phyloP scores from a whole-genome alignment of 2,113 vertebrate genomes.

The Varanus salvator region DNA sequence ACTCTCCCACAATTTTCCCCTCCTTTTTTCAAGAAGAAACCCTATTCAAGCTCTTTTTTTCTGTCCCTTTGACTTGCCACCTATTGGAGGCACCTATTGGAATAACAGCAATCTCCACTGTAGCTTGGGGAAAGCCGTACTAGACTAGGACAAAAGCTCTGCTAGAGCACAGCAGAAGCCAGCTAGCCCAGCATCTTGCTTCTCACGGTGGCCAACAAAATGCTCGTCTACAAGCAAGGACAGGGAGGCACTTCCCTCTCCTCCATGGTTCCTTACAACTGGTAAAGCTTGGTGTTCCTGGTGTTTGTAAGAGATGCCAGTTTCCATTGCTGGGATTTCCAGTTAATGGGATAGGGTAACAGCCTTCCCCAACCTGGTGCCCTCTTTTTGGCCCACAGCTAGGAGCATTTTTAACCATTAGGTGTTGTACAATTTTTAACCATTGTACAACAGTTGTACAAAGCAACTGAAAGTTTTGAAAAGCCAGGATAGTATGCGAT shows the following conservation, averaged over 20 bases:
- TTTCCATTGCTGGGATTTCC: background rate
- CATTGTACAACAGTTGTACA: no score
- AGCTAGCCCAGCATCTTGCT: background rate
- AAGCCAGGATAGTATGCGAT: background rate
- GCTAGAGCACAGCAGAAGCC: background rate
- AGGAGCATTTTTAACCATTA: no score
- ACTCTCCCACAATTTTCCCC: no score
- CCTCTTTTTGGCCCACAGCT: no score
- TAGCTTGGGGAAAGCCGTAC: no score
- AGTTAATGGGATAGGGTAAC: background rate
- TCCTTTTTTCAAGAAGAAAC: background rate
- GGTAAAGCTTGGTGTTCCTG: no score
- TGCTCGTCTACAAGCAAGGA: background rate
- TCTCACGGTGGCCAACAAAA: background rate
- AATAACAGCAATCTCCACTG: background rate
- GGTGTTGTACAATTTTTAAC: no score
- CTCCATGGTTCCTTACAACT: background rate
- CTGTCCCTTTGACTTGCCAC: no score
- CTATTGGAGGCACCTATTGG: background rate
- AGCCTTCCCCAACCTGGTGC: background rate
- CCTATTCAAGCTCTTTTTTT: background rate
- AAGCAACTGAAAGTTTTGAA: no score
- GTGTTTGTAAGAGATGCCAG: background rate
- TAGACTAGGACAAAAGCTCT: background rate
- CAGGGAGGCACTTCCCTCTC: background rate